Conservation (phyloP, 2,113 vertebrate species). For the Eclectus roratus region DNA sequence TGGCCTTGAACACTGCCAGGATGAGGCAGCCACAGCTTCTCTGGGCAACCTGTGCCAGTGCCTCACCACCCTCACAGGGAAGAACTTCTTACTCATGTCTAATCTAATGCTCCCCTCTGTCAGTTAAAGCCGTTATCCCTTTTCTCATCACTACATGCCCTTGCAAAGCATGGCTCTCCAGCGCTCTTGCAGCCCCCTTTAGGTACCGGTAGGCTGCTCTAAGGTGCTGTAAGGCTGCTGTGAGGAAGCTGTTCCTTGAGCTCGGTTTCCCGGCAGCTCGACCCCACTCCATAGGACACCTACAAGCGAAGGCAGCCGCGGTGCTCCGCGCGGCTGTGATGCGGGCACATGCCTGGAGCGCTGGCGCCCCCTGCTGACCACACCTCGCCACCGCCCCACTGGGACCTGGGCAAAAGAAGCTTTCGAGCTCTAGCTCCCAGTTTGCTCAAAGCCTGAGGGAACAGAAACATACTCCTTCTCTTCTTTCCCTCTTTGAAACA, state of each 20-base stretch:
- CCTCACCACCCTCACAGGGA: not conserved
- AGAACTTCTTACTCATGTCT: not conserved
- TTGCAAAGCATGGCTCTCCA: not conserved
- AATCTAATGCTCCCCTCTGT: not conserved
- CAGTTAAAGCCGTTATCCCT: not conserved
- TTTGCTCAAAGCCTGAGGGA: not conserved
- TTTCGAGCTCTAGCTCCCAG: not conserved
- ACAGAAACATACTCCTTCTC: too few species aligned
- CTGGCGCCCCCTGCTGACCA: conserved; percentile 45
- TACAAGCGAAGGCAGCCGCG: not conserved
- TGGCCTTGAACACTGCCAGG: not conserved
- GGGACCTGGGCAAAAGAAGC: rapidly evolving
- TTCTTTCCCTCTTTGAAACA: not conserved
- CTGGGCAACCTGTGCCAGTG: not conserved
- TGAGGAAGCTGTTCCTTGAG: not conserved
- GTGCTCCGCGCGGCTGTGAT: too few species aligned
- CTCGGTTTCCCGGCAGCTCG: not conserved
- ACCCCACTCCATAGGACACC: not conserved
- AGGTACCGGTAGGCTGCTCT: not conserved
- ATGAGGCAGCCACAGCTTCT: not conserved
- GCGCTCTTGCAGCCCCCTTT: not conserved
- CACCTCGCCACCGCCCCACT: rapidly evolving
- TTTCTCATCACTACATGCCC: not conserved
- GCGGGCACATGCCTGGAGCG: not conserved
- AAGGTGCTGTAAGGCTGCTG: not conserved